These are phyloP conservation scores for Selenia dentaria DNA, from an alignment of 2,888 invertebrate species.

Conservation along the genomic window DNA sequence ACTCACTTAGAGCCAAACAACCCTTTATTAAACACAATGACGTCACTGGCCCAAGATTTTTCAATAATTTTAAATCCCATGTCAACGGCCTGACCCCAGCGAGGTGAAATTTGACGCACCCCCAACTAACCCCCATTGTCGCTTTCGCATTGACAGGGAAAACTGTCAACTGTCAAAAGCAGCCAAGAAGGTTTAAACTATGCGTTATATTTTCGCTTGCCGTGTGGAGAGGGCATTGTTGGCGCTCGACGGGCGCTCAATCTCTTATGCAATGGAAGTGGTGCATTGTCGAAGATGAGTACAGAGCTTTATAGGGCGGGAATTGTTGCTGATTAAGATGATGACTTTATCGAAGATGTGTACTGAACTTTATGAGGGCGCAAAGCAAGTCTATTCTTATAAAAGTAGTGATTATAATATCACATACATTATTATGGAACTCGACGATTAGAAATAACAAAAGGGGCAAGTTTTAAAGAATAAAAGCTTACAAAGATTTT, in stretches of 20 bases:
- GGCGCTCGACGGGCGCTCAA: constrained; percentile 42
- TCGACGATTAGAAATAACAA: too few species aligned
- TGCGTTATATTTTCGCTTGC: constrained; percentile 56
- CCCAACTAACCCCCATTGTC: constrained; percentile 76
- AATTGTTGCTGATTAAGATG: background rate
- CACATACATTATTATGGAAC: too few species aligned
- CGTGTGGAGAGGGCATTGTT: constrained; percentile 55
- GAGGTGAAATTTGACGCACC: constrained; percentile 71
- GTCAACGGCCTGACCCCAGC: constrained; percentile 48
- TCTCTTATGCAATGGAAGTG: constrained; percentile 20
- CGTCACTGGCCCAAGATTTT: constrained; percentile 61
- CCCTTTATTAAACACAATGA: constrained; percentile 53
- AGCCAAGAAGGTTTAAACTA: constrained; percentile 81
- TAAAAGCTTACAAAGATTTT: too few species aligned
- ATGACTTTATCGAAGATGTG: background rate
- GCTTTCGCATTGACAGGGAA: constrained; percentile 69
- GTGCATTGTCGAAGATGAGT: constrained; percentile 29
- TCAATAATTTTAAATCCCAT: constrained; percentile 81
- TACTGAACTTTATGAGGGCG: background rate
- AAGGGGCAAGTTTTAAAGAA: too few species aligned
- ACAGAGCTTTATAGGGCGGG: constrained; percentile 39
- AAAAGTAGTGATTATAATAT: too few species aligned
- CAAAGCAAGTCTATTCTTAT: too few species aligned
- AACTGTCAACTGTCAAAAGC: constrained; percentile 84
- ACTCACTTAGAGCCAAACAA: constrained; percentile 44